phyloP scores from a whole-genome alignment of 2,797 vertebrate species.

The Pseudochromis fuscus region DNA sequence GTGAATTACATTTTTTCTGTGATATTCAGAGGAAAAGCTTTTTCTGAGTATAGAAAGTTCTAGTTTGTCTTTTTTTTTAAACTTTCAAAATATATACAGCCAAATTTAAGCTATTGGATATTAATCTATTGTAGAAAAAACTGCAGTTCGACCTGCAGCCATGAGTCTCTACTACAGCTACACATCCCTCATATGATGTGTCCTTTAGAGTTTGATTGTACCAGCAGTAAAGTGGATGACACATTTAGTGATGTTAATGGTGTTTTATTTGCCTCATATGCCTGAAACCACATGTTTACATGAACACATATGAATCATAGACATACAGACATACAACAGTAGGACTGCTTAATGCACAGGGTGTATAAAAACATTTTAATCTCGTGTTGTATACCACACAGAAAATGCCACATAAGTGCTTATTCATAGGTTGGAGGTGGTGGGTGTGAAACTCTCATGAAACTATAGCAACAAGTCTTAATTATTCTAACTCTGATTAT shows the following conservation, averaged over 20 bases:
- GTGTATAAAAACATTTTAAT: conserved; percentile 22
- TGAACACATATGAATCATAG: too few relatives aligned
- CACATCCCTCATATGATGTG: too few relatives aligned
- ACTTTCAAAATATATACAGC: background rate
- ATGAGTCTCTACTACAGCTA: too few relatives aligned
- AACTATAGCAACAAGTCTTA: conserved; percentile 5
- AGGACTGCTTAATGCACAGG: background rate
- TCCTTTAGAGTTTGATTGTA: background rate
- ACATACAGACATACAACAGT: background rate
- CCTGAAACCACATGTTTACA: background rate
- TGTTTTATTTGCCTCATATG: background rate
- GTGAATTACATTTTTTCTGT: background rate
- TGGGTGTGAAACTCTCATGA: conserved; percentile 24
- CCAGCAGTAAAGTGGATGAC: background rate
- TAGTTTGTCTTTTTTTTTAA: too few relatives aligned
- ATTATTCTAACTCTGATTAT: too few relatives aligned
- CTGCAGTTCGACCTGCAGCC: too few relatives aligned
- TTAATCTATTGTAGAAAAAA: too few relatives aligned
- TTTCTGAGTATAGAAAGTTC: too few relatives aligned
- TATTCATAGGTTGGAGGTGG: conserved; percentile 19
- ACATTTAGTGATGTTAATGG: conserved; percentile 1
- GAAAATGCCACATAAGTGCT: conserved; percentile 8
- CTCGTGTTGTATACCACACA: background rate
- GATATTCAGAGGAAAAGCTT: background rate
- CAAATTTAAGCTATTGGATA: too few relatives aligned